Evolutionary conservation across 2,113 vertebrate genomes (phyloP).

Genomic region (Ellobius talpinus): DNA sequence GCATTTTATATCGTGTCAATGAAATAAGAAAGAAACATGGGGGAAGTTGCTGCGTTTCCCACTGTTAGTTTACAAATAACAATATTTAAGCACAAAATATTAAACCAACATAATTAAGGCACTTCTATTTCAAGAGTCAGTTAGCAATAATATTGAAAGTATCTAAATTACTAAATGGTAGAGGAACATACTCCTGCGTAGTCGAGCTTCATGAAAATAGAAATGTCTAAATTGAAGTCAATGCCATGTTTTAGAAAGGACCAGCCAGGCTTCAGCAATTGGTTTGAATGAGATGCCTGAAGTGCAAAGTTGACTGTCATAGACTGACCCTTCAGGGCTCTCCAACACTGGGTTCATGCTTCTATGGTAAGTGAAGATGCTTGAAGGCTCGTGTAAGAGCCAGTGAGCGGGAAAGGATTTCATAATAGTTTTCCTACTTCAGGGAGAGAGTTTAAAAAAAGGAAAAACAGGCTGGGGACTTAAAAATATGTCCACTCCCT

Average conservation of each 20-base stretch:
- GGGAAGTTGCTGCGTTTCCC: conserved; percentile 70
- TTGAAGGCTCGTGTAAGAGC: conserved; percentile 48
- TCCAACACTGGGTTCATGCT: conserved; percentile 36
- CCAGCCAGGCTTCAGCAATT: conserved; percentile 62
- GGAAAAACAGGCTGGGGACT: background rate
- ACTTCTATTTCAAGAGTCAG: conserved; percentile 81
- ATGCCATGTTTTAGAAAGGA: conserved; percentile 64
- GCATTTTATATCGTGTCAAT: conserved; percentile 52
- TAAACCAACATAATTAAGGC: conserved; percentile 81
- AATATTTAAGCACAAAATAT: conserved; percentile 82
- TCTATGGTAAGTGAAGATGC: conserved; percentile 43
- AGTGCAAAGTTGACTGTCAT: conserved; percentile 61
- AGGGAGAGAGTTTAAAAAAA: conserved; percentile 19
- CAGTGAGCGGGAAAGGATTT: conserved; percentile 70
- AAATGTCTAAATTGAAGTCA: conserved; percentile 73
- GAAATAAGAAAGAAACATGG: conserved; percentile 72
- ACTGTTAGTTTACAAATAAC: conserved; percentile 83
- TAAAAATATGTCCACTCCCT: background rate
- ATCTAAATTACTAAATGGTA: conserved; percentile 80
- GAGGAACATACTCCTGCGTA: conserved; percentile 69
- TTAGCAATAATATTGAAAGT: conserved; percentile 80
- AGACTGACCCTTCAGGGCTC: conserved; percentile 33
- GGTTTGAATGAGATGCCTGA: conserved; percentile 67
- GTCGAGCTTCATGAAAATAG: conserved; percentile 67
- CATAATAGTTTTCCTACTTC: conserved; percentile 68